Evolutionary conservation across 2,113 vertebrate genomes (phyloP), one percentile per base, ranked within the genome.

Genomic region (Colius striatus): DNA sequence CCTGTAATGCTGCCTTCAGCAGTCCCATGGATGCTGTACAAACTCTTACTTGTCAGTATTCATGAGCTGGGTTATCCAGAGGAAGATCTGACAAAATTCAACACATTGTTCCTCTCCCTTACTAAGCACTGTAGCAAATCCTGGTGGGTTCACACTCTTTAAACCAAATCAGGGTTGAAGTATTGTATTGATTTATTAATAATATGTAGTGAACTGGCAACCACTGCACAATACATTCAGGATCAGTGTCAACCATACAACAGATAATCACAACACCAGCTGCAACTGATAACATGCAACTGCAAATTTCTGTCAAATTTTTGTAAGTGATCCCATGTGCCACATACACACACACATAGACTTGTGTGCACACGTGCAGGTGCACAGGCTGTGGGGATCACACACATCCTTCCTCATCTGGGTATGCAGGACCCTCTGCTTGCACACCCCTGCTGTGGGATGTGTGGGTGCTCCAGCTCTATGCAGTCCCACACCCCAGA

Each of bases 341-440:
- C 48, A 21, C 38, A 19, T 0, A 4, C 34, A 43, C n/a, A 25
- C 51, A 15, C 20, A 57, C 14, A 29, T 10, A 41, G 32, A 22
- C 5, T 12, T 55, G 21, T 61, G 17, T 17, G 13, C 8, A 4
- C 19, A 34, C 36, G 15, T 41, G 38, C 38, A 41, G 38, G 38
- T 41, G 38, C 38, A 58, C 61, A 58, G 9, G 27, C 43, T 45
- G 36, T 30, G 34, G 30, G 50, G 11, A 23, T 66, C 41, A 22
- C n/a, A n/a, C 9, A 7, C 0, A 1, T 3, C 16, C 16, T 30
- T 43, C 23, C n/a, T 54, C 1, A 0, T 14, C 12, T 9, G 23
- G 48, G n/a, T 0, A 0, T 32, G 19, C 14, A 38, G 62, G 29
- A 48, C 6, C 4, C 3, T 20, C n/a, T 79, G 25, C 34, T 38